phyloP scores from a whole-genome alignment of 64 coral and sea anemone genomes.

The Dendronephthya gigantea region DNA sequence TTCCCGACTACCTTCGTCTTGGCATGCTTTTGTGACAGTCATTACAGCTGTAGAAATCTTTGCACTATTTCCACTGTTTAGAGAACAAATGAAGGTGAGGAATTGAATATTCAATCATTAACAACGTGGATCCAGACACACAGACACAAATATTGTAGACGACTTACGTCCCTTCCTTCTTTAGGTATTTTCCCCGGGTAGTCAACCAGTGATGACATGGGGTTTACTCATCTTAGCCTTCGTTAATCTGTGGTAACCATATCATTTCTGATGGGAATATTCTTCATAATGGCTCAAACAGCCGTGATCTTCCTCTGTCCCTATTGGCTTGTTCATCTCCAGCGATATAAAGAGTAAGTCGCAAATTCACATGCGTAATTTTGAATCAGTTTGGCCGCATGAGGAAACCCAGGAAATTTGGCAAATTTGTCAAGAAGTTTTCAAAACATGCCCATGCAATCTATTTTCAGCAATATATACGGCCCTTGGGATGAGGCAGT shows the following conservation, averaged over 20 bases:
- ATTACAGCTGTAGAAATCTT: slow-evolving; percentile 78
- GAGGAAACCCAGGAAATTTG: too few relatives aligned
- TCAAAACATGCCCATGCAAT: neutral
- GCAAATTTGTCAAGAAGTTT: neutral
- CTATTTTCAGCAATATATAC: slow-evolving; percentile 59
- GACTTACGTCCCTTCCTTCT: neutral
- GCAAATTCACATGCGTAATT: neutral
- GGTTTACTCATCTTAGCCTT: slow-evolving; percentile 39
- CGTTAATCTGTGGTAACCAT: slow-evolving; percentile 51
- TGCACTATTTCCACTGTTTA: slow-evolving; percentile 68
- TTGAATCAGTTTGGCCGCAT: neutral
- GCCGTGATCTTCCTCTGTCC: slow-evolving; percentile 71
- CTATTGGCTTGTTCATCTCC: slow-evolving; percentile 68
- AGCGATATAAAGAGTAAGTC: slow-evolving; percentile 80
- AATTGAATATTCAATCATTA: too few relatives aligned
- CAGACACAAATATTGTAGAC: too few relatives aligned
- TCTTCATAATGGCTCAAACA: slow-evolving; percentile 46
- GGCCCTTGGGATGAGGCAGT: slow-evolving; percentile 92
- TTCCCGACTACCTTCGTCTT: slow-evolving; percentile 76
- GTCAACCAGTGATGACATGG: slow-evolving; percentile 52
- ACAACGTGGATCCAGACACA: too few relatives aligned
- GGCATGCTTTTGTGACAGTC: slow-evolving; percentile 83
- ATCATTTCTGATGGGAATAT: slow-evolving; percentile 50
- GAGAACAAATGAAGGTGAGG: slow-evolving; percentile 79
- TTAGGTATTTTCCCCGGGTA: slow-evolving; percentile 37